phyloP scores from a whole-genome alignment of 2,113 vertebrate species.

The Neofelis nebulosa region DNA sequence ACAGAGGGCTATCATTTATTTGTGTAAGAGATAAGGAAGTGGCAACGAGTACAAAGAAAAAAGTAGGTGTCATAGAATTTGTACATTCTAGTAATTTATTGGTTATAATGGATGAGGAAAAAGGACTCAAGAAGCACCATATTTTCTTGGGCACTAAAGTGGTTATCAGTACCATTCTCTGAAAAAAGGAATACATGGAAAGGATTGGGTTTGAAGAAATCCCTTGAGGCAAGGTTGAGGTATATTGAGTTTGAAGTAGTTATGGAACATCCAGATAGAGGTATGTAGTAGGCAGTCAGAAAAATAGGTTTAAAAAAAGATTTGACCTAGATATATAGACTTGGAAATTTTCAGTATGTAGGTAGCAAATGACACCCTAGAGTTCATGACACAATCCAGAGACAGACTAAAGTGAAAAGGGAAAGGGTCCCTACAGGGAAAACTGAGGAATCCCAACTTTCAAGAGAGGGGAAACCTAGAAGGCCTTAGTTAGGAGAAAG shows the following conservation, averaged over 20 bases:
- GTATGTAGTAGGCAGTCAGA: background rate
- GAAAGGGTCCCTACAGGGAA: background rate
- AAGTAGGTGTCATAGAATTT: background rate
- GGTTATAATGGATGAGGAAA: background rate
- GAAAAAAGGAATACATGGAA: background rate
- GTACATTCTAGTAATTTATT: background rate
- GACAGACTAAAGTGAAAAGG: background rate
- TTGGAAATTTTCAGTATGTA: conserved; percentile 11
- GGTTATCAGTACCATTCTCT: background rate
- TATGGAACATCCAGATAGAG: conserved; percentile 10
- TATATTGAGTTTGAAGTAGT: background rate
- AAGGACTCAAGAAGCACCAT: background rate
- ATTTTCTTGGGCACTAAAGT: background rate
- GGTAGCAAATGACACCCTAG: background rate
- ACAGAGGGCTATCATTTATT: background rate
- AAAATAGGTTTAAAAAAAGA: background rate
- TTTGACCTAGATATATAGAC: background rate
- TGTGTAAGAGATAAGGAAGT: background rate
- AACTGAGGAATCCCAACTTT: background rate
- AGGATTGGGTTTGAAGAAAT: background rate
- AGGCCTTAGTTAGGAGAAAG: background rate
- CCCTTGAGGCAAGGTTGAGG: background rate
- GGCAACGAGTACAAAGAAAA: background rate
- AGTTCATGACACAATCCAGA: background rate
- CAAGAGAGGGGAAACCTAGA: background rate